Conservation (phyloP, 2,113 vertebrate genomes). For the Helogale parvula region DNA sequence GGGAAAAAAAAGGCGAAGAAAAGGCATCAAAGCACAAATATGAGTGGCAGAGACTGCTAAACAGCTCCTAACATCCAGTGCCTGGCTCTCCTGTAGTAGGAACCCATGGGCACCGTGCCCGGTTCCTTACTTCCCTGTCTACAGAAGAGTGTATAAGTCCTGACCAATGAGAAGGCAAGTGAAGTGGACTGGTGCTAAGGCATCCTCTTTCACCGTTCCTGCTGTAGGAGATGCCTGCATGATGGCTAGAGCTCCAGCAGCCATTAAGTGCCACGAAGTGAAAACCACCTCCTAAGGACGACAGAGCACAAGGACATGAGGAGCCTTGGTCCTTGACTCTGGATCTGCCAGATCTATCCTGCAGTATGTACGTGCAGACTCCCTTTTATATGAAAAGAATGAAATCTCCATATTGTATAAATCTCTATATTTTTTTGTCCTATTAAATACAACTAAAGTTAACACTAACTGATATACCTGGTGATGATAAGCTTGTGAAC, state of each 20-base stretch:
- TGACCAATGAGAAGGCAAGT: background rate
- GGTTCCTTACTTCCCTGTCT: background rate
- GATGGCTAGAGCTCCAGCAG: background rate
- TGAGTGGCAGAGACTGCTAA: background rate
- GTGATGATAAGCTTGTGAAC: background rate
- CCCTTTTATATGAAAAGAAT: background rate
- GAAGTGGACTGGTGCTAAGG: background rate
- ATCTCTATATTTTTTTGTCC: background rate
- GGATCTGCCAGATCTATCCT: background rate
- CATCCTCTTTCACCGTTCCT: background rate
- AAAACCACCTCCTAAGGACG: background rate
- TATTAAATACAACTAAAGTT: background rate
- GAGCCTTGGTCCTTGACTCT: background rate
- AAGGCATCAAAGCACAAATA: background rate
- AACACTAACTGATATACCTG: background rate
- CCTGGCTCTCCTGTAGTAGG: background rate
- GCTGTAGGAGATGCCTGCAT: background rate
- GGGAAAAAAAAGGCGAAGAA: background rate
- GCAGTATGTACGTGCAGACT: background rate
- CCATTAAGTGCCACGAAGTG: background rate
- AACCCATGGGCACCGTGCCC: background rate
- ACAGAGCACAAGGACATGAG: background rate
- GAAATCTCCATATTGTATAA: background rate
- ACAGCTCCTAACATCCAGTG: background rate
- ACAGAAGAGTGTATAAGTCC: background rate